Percentiles rank a stretch among this genome's conserved stretches.
phyloP scores from a whole-genome alignment of 1,140 invertebrate species.

The Lerema accius region DNA sequence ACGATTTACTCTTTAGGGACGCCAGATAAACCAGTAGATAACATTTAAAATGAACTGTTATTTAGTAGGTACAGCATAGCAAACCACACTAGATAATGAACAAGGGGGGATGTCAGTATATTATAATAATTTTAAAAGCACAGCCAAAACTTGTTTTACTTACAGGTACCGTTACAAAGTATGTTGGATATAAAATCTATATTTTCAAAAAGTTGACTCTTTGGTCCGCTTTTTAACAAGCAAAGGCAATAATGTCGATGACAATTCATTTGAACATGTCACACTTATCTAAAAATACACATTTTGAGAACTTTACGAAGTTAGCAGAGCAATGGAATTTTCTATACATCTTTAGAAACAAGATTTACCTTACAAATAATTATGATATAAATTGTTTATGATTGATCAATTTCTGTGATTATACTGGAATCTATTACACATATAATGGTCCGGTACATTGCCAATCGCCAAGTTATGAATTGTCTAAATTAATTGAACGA shows the following conservation, averaged over 20 bases:
- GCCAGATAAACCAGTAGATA: background rate
- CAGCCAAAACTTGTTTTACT: constrained; percentile 62
- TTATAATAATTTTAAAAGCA: constrained; percentile 54
- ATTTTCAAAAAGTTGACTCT: constrained; percentile 70
- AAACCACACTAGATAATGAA: constrained; percentile 11
- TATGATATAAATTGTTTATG: constrained; percentile 1
- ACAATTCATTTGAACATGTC: constrained; percentile 17
- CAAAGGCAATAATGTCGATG: constrained; percentile 62
- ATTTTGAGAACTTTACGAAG: constrained; percentile 2
- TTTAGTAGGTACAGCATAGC: background rate
- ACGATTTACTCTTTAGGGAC: background rate
- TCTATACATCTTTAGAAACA: background rate
- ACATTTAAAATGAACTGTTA: background rate
- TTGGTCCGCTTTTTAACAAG: constrained; percentile 78
- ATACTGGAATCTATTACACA: background rate
- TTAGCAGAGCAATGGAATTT: constrained; percentile 5
- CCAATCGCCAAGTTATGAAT: background rate
- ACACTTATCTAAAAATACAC: constrained; percentile 14
- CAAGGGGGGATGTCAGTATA: constrained; percentile 12
- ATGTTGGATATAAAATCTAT: constrained; percentile 53
- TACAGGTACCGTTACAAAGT: constrained; percentile 46
- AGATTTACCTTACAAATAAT: constrained; percentile 1
- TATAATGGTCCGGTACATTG: background rate
- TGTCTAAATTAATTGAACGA: background rate
- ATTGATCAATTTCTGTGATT: too few relatives aligned